These are phyloP conservation scores for Gastrophysa polygoni DNA, from an alignment of 2,888 invertebrate species.

Conservation along the genomic window DNA sequence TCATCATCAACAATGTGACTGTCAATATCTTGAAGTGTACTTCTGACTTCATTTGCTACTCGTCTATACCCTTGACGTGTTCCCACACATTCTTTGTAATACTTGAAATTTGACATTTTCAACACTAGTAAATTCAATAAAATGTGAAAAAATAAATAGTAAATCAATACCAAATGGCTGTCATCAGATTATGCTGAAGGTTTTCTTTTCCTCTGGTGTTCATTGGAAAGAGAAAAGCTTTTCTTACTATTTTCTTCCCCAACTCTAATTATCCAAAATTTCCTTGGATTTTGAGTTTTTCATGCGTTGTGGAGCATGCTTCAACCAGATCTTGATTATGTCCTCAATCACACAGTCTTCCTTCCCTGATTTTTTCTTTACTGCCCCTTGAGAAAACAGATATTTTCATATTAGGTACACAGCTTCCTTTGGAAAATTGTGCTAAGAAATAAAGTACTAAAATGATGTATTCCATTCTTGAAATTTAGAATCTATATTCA, in stretches of 20 bases:
- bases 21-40: constrained; percentile 6
- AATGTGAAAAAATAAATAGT: neutral
- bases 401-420: constrained; percentile 5
- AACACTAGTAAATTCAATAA: neutral
- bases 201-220: neutral
- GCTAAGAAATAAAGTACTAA: neutral
- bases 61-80: constrained; percentile 11
- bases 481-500: too few relatives aligned
- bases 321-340: constrained; percentile 9
- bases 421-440: neutral
- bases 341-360: constrained; percentile 5
- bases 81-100: constrained; percentile 10
- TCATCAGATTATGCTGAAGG: neutral
- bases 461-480: neutral
- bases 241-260: neutral
- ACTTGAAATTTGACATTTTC: constrained; percentile 7
- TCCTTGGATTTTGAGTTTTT: constrained; percentile 1
- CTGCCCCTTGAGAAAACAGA: neutral
- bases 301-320: constrained; percentile 10
- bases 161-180: neutral
- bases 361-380: constrained; percentile 1
- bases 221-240: neutral
- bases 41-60: constrained; percentile 3
- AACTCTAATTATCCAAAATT: neutral
- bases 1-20: neutral